These are phyloP conservation scores for Drosophila mauritiana DNA, from an alignment of 1,140 invertebrate genomes.

Conservation along the genomic window DNA sequence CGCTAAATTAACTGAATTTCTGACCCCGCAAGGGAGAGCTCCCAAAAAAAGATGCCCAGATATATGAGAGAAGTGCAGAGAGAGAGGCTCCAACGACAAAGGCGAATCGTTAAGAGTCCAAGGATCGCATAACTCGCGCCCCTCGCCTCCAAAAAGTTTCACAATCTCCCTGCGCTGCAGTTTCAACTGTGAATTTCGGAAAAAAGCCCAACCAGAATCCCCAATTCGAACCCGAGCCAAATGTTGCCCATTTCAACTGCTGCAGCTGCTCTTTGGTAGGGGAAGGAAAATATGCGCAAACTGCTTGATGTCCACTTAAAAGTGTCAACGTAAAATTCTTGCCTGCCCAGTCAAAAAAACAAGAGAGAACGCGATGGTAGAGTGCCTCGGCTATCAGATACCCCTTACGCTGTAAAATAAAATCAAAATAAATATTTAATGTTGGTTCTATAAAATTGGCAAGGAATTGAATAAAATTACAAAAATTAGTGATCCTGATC, in stretches of 20 bases:
- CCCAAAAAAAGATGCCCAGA: conserved; percentile 25
- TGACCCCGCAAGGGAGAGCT: conserved; percentile 68
- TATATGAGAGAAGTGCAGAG: conserved; percentile 16
- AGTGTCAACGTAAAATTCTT: conserved; percentile 83
- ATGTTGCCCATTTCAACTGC: conserved; percentile 30
- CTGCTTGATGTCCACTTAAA: conserved; percentile 83
- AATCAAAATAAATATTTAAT: too few species aligned
- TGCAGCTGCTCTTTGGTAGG: conserved; percentile 48
- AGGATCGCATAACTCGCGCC: conserved; percentile 79
- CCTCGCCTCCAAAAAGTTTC: conserved; percentile 1
- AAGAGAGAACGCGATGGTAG: too few species aligned
- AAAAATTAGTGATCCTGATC: too few species aligned
- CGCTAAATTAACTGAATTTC: conserved; percentile 82
- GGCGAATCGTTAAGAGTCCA: conserved; percentile 78
- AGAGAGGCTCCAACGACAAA: conserved; percentile 49
- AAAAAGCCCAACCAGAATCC: conserved; percentile 46
- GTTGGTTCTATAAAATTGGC: too few species aligned
- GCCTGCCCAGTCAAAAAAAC: conserved; percentile 49
- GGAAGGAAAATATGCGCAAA: conserved; percentile 76
- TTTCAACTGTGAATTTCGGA: conserved; percentile 72
- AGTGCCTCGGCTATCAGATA: too few species aligned
- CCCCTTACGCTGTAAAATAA: too few species aligned
- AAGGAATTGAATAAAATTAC: too few species aligned
- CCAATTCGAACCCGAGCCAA: conserved; percentile 12
- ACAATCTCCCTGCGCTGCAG: conserved; percentile 18